A percentile compares a stretch with the other conserved stretches of the same genome.
Conservation (phyloP, 1,140 invertebrate genomes). For the Drosophila grimshawi region DNA sequence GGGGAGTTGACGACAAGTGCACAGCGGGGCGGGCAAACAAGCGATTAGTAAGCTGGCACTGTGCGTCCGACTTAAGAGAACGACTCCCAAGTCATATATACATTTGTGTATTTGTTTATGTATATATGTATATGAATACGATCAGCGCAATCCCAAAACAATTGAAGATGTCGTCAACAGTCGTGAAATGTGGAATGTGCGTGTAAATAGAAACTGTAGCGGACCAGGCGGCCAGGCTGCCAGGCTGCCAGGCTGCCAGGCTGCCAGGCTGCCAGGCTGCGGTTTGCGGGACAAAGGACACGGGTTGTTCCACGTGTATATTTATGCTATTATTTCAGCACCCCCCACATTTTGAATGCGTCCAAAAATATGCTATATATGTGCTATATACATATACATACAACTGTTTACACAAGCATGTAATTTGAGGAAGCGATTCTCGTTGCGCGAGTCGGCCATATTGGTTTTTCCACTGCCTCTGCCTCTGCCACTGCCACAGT, state of each 20-base stretch:
- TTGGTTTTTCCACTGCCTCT: slow-evolving; percentile 38
- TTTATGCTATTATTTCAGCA: too few species aligned
- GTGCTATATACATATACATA: slow-evolving; percentile 23
- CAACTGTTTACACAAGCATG: slow-evolving; percentile 45
- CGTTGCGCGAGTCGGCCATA: slow-evolving; percentile 34
- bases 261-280: background rate
- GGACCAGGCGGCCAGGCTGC: background rate
- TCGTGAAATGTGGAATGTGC: slow-evolving; percentile 16
- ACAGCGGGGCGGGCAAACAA: slow-evolving; percentile 4
- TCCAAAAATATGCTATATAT: slow-evolving; percentile 36
- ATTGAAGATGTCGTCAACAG: slow-evolving; percentile 11
- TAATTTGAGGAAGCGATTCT: slow-evolving; percentile 33
- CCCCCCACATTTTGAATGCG: slow-evolving; percentile 4
- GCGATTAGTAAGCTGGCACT: slow-evolving; percentile 7
- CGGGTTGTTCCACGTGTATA: slow-evolving; percentile 10
- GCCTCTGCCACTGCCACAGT: background rate
- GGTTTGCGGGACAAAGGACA: too few species aligned
- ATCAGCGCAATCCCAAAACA: slow-evolving; percentile 14
- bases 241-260: background rate
- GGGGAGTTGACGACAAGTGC: slow-evolving; percentile 1
- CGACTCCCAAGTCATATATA: background rate
- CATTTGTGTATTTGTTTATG: too few species aligned
- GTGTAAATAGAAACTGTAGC: background rate
- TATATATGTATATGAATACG: background rate
- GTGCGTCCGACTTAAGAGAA: background rate